Evolutionary conservation across 2,888 invertebrate species (phyloP).

Genomic region (Deilephila porcellus): DNA sequence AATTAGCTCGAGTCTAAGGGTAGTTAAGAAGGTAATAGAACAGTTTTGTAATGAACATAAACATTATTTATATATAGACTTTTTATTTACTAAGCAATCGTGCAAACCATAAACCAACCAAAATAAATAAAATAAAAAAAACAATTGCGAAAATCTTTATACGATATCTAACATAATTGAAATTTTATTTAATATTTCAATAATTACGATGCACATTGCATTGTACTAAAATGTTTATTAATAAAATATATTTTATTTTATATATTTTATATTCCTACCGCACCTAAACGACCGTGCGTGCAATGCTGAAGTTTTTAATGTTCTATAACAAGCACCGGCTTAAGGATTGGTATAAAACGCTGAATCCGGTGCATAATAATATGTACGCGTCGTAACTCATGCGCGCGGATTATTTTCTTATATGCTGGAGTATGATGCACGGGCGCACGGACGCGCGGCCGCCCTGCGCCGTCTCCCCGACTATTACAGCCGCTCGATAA

Average conservation of each 20-base stretch:
- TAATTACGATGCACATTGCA: too few relatives aligned
- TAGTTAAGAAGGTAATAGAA: too few relatives aligned
- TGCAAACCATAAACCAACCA: too few relatives aligned
- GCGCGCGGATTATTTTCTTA: constrained; percentile 77
- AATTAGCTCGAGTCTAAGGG: too few relatives aligned
- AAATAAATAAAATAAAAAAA: too few relatives aligned
- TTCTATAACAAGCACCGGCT: constrained; percentile 9
- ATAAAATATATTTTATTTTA: not conserved
- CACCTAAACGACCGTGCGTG: not conserved
- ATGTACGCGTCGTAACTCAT: constrained; percentile 65
- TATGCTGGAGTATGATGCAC: constrained; percentile 76
- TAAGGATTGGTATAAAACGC: constrained; percentile 15
- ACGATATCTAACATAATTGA: too few relatives aligned
- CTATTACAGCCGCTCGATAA: constrained; percentile 82
- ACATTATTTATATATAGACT: too few relatives aligned
- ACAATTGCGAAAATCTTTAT: too few relatives aligned
- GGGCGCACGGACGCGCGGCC: constrained; percentile 63
- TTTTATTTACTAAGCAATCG: too few relatives aligned
- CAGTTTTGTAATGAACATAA: too few relatives aligned
- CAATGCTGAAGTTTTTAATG: not conserved
- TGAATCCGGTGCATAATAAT: constrained; percentile 30
- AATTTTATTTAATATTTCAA: too few relatives aligned
- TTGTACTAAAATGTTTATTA: not conserved
- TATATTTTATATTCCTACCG: too few relatives aligned
- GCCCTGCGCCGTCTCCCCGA: constrained; percentile 64